Conservation (phyloP, 2,113 vertebrate genomes). For the Alethe diademata region DNA sequence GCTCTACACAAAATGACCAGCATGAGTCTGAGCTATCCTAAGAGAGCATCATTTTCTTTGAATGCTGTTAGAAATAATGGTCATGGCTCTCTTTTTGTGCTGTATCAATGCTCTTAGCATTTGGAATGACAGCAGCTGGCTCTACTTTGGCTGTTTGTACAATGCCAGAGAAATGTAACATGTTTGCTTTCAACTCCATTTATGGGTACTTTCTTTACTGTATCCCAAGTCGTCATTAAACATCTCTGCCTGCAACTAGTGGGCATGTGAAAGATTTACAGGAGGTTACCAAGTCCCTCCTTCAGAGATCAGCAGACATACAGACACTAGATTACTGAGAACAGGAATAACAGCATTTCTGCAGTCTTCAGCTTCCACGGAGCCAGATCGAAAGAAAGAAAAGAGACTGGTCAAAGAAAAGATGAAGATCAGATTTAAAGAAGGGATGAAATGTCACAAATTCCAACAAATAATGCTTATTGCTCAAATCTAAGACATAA, state of each 20-base stretch:
- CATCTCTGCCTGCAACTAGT: not conserved
- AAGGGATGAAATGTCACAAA: not conserved
- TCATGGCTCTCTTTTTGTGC: not conserved
- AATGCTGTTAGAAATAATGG: not conserved
- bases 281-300: not conserved
- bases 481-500: not conserved
- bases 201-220: not conserved
- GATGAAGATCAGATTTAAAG: not conserved
- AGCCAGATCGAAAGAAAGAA: not conserved
- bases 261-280: not conserved
- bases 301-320: not conserved
- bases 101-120: not conserved
- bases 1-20: not conserved
- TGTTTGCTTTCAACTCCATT: accelerated
- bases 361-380: not conserved
- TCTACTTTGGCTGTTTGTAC: not conserved
- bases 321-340: not conserved
- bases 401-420: not conserved
- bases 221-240: not conserved
- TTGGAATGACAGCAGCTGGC: not conserved
- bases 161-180: not conserved
- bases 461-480: not conserved
- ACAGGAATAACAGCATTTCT: not conserved
- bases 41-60: not conserved
- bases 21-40: not conserved